A percentile compares a stretch with the other conserved stretches of the same genome.
Evolutionary conservation across 2,113 vertebrate genomes (phyloP).

Genomic region (Eira barbara): DNA sequence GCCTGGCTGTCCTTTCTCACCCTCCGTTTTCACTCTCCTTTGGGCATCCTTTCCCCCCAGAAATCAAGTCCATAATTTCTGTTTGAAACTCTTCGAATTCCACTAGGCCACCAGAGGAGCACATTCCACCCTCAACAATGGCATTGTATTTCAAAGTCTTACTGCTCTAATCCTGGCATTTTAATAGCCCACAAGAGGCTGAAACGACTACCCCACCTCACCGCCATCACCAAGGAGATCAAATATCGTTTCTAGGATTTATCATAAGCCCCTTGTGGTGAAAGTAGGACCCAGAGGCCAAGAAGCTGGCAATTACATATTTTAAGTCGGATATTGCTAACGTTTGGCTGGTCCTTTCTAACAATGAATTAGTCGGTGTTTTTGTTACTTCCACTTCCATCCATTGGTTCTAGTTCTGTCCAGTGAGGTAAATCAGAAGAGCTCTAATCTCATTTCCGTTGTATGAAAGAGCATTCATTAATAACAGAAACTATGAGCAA

Average conservation of each 20-base stretch:
- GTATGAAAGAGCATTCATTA: neutral
- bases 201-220: neutral
- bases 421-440: neutral
- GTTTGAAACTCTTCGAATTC: neutral
- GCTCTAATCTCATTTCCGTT: neutral
- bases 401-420: neutral
- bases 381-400: neutral
- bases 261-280: neutral
- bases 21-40: neutral
- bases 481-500: neutral
- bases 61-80: slow-evolving; percentile 3
- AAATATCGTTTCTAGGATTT: neutral
- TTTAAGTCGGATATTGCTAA: neutral
- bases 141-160: neutral
- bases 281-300: neutral
- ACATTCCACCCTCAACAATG: neutral
- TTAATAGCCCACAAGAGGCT: neutral
- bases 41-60: neutral
- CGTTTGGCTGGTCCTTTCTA: neutral
- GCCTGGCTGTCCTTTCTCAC: neutral
- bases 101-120: neutral
- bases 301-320: neutral
- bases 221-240: neutral
- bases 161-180: neutral
- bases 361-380: neutral